Evolutionary conservation across 1,140 invertebrate genomes (phyloP), one percentile per base, ranked within the genome.

Genomic region (Neotoxoptera formosana): DNA sequence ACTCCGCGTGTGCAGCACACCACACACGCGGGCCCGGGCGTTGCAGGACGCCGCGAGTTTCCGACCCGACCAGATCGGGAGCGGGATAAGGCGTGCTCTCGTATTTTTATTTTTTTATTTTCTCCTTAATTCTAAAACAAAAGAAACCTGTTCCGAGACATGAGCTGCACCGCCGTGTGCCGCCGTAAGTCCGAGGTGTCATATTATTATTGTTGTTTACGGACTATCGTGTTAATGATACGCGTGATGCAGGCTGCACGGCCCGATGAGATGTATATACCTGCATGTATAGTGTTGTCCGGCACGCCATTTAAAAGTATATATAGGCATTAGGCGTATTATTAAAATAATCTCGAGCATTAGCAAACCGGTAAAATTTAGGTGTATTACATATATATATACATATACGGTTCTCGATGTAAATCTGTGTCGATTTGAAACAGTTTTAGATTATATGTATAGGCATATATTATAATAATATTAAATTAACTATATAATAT

Each of bases 121-220:
- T 56, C 91, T 60, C 23, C 47, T 84, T 30, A 87, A 93, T 88
- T 34, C 81, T 6, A 87, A 87, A 88, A 93, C 92, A 93, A 91
- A 91, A 91, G 90, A 91, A 91, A 91, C 90, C 90, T 83, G 90
- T 91, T 91, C n/a, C 83, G 56, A 34, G 56, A 34, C 30, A 34
- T 81, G 90, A 76, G 47, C 83, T 11, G 51, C 51, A 53, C 20
- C 21, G 30, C 84, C 84, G 25, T 30, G 84, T 47, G 25, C 41
- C 41, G 25, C 41, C 41, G 56, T 48, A 48, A 91, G 45, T 83
- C n/a, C 8, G 45, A 91, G 90, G 90, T 91, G 90, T 91, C 90
- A 83, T 83, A 91, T 91, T 91, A 91, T 91, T 83, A n/a, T 91
- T 81, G 90, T 81, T 91, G 87, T 89, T 89, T 53, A 53, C 48